Evolutionary conservation across 2,797 vertebrate genomes (phyloP).

Genomic region (Vespertilio murinus): DNA sequence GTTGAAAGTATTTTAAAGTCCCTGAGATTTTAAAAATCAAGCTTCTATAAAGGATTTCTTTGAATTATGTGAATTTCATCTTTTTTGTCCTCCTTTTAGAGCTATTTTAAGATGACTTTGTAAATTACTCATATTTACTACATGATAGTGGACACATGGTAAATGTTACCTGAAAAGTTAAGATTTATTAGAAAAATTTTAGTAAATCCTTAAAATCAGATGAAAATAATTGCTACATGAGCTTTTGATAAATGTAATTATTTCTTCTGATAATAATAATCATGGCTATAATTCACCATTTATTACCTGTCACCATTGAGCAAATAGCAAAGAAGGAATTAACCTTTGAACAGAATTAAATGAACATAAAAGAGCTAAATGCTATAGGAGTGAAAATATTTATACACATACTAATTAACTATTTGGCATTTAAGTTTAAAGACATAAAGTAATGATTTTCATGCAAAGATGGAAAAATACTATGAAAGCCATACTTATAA

Average conservation of each 20-base stretch:
- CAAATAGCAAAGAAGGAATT: slow-evolving; percentile 80
- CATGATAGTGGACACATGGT: slow-evolving; percentile 18
- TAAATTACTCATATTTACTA: slow-evolving; percentile 74
- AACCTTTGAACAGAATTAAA: slow-evolving; percentile 79
- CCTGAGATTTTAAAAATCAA: slow-evolving; percentile 41
- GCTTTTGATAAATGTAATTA: slow-evolving; percentile 75
- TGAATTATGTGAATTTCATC: slow-evolving; percentile 17
- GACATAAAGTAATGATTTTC: slow-evolving; percentile 28
- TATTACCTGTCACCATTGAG: slow-evolving; percentile 75
- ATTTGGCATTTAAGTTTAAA: slow-evolving; percentile 70
- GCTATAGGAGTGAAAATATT: slow-evolving; percentile 65
- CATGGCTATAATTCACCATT: slow-evolving; percentile 79
- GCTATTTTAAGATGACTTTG: slow-evolving; percentile 50
- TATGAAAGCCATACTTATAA: neutral
- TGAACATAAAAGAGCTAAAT: slow-evolving; percentile 52
- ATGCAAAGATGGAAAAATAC: slow-evolving; percentile 33
- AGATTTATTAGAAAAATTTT: slow-evolving; percentile 76
- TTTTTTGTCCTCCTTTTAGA: slow-evolving; percentile 33
- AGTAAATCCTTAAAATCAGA: slow-evolving; percentile 51
- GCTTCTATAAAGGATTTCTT: slow-evolving; percentile 6
- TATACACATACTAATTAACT: slow-evolving; percentile 58
- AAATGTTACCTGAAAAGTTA: slow-evolving; percentile 74
- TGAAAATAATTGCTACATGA: slow-evolving; percentile 72
- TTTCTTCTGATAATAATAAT: slow-evolving; percentile 78
- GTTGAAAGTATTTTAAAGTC: slow-evolving; percentile 33